Conservation (phyloP, 2,113 vertebrate species). For the Uria aalge region DNA sequence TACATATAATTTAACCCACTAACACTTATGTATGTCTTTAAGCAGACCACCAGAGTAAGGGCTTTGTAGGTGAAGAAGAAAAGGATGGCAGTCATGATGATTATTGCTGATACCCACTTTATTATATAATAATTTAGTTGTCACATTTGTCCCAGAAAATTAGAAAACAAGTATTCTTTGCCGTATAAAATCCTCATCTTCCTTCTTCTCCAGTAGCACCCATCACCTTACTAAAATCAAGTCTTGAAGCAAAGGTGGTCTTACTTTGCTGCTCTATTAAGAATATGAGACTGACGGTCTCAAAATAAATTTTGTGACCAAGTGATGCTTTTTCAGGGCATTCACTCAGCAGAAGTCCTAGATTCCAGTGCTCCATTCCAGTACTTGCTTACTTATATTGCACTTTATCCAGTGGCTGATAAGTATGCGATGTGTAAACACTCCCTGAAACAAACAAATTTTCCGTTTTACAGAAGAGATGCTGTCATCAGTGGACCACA, state of each 20-base stretch:
- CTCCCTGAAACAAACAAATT: background rate
- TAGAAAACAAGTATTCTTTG: background rate
- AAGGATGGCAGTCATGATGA: rapidly evolving
- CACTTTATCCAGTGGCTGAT: background rate
- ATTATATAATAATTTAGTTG: background rate
- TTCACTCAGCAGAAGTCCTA: background rate
- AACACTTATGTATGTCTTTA: background rate
- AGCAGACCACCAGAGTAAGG: background rate
- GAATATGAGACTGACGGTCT: background rate
- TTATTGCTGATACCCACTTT: background rate
- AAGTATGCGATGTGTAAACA: background rate
- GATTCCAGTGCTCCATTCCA: rapidly evolving
- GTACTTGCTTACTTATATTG: background rate
- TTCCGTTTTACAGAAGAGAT: background rate
- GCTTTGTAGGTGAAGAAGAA: background rate
- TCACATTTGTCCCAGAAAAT: background rate
- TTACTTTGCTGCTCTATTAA: background rate
- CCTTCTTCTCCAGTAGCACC: background rate
- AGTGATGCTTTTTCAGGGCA: background rate
- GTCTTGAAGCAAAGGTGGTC: background rate
- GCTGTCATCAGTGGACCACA: background rate
- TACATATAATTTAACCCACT: background rate
- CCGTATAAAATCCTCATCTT: background rate
- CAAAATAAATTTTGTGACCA: background rate
- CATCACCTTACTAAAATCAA: background rate